Evolutionary conservation across 2,113 vertebrate species (phyloP).

Genomic region (Tenrec ecaudatus): DNA sequence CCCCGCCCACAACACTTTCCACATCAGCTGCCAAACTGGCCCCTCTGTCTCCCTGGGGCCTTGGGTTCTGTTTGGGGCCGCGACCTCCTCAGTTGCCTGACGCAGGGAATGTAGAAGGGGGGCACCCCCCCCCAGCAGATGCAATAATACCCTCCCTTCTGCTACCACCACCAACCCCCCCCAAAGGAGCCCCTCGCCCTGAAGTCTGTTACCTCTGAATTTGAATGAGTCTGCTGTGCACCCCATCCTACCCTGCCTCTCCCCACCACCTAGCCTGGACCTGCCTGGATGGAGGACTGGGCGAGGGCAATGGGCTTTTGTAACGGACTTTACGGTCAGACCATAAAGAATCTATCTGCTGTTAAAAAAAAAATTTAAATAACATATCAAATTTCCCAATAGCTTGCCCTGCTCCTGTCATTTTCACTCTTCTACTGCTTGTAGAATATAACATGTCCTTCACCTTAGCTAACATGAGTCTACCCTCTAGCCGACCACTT

Average conservation of each 20-base stretch:
- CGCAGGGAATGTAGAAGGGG: conserved; percentile 6
- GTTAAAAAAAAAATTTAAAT: no score
- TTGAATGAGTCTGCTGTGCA: conserved; percentile 71
- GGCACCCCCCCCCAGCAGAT: neutral
- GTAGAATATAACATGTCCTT: no score
- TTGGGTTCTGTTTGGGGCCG: conserved; percentile 5
- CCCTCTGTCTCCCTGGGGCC: conserved; percentile 39
- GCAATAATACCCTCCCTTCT: conserved; percentile 39
- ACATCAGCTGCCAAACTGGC: conserved; percentile 69
- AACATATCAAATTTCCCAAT: no score
- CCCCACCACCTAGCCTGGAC: neutral
- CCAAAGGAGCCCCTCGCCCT: neutral
- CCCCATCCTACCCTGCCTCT: neutral
- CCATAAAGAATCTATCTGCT: conserved; percentile 71
- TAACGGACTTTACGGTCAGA: conserved; percentile 61
- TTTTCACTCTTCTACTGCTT: no score
- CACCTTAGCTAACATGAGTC: no score
- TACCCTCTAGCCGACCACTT: no score
- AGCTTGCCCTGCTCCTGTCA: no score
- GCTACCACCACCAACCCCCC: neutral
- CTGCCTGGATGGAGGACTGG: neutral
- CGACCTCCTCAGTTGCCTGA: conserved; percentile 61
- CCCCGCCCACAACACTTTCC: conserved; percentile 52
- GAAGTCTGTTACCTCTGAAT: conserved; percentile 56
- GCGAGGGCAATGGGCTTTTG: conserved; percentile 40